phyloP scores from a whole-genome alignment of 2,797 vertebrate genomes.

The Sebastes diaconus region DNA sequence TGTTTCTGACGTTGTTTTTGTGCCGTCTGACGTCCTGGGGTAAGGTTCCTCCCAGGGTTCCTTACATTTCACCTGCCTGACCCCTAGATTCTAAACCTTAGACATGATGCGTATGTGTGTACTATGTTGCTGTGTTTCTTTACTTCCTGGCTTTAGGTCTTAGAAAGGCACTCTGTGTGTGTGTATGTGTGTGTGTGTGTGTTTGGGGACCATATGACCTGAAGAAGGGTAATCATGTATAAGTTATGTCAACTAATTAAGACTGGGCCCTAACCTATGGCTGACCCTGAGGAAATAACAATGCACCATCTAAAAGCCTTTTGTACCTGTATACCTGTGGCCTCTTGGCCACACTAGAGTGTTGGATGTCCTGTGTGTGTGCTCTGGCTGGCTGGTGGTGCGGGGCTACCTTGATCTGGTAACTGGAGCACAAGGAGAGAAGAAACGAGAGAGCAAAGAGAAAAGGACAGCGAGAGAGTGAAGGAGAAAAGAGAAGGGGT shows the following conservation, averaged over 20 bases:
- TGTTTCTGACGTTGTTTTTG: constrained; percentile 62
- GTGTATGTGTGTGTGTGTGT: constrained; percentile 49
- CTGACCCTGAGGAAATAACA: constrained; percentile 86
- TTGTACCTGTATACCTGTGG: constrained; percentile 80
- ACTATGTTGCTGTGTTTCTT: background rate
- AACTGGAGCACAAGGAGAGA: constrained; percentile 86
- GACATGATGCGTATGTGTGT: constrained; percentile 6
- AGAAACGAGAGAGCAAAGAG: constrained; percentile 74
- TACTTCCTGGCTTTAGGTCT: constrained; percentile 29
- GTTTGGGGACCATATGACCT: constrained; percentile 59
- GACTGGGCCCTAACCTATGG: constrained; percentile 84
- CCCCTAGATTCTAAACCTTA: constrained; percentile 46
- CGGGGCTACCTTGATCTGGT: constrained; percentile 76
- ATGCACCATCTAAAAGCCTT: constrained; percentile 78
- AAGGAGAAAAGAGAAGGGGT: constrained; percentile 73
- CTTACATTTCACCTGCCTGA: constrained; percentile 69
- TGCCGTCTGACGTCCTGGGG: constrained; percentile 42
- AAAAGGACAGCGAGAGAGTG: constrained; percentile 64
- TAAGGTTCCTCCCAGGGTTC: constrained; percentile 63
- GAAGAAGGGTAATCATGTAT: constrained; percentile 83
- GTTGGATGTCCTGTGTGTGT: constrained; percentile 84
- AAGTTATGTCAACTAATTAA: constrained; percentile 93
- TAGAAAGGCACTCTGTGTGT: constrained; percentile 16
- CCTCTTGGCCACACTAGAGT: constrained; percentile 86
- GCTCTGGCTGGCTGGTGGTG: constrained; percentile 69